Evolutionary conservation across 2,888 invertebrate species (phyloP).

Genomic region (Sisyra terminalis): DNA sequence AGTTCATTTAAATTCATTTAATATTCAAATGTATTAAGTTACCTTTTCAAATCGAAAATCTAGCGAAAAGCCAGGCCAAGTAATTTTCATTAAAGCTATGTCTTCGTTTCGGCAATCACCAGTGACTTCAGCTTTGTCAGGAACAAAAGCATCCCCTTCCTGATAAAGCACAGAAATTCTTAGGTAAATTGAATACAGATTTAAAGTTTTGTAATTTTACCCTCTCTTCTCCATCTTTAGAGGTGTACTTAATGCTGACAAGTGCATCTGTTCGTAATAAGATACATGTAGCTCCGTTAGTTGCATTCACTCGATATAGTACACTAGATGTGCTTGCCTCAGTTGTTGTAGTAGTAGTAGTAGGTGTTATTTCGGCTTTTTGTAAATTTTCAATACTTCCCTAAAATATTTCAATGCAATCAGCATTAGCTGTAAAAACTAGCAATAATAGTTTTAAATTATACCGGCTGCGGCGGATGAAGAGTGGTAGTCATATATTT

Average conservation of each 20-base stretch:
- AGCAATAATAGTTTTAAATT: background rate
- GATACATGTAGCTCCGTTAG: slow-evolving; percentile 62
- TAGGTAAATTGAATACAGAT: background rate
- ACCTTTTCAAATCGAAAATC: slow-evolving; percentile 71
- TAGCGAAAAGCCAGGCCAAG: slow-evolving; percentile 59
- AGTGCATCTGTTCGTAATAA: slow-evolving; percentile 61
- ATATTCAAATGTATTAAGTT: background rate
- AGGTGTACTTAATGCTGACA: slow-evolving; percentile 51
- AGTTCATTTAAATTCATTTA: background rate
- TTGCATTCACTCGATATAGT: slow-evolving; percentile 49
- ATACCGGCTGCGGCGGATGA: slow-evolving; percentile 5
- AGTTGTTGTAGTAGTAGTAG: slow-evolving; percentile 25
- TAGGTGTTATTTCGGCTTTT: slow-evolving; percentile 24
- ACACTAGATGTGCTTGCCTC: slow-evolving; percentile 16
- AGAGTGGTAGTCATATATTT: slow-evolving; percentile 39
- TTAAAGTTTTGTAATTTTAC: slow-evolving; percentile 16
- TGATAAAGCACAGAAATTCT: slow-evolving; percentile 21
- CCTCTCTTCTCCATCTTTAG: slow-evolving; percentile 42
- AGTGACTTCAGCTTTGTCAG: slow-evolving; percentile 50
- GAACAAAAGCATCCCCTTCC: slow-evolving; percentile 61
- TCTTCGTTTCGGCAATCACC: slow-evolving; percentile 65
- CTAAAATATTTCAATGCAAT: background rate
- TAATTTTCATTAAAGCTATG: slow-evolving; percentile 48
- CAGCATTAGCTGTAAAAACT: background rate
- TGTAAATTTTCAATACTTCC: slow-evolving; percentile 14